Evolutionary conservation across 2,797 vertebrate genomes (phyloP).

Genomic region (Melanitta fusca): DNA sequence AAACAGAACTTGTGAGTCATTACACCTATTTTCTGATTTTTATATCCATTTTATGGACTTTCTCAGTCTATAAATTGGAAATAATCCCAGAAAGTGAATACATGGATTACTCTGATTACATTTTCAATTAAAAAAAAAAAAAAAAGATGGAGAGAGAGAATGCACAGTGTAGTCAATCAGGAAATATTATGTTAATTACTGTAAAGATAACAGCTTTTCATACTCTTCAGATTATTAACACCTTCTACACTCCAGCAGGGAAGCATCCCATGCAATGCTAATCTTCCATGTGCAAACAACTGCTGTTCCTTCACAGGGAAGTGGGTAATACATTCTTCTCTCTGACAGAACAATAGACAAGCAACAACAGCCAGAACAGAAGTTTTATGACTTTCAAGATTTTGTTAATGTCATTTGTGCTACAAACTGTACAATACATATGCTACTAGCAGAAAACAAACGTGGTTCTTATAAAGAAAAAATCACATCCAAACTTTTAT

Average conservation of each 20-base stretch:
- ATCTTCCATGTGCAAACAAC: slow-evolving; percentile 44
- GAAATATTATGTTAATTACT: slow-evolving; percentile 54
- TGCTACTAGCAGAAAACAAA: slow-evolving; percentile 36
- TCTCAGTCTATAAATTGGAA: slow-evolving; percentile 18
- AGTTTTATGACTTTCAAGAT: slow-evolving; percentile 50
- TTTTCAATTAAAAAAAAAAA: background rate
- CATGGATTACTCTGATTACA: background rate
- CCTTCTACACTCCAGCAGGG: slow-evolving; percentile 13
- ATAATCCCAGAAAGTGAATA: slow-evolving; percentile 16
- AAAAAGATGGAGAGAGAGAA: background rate
- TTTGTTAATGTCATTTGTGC: background rate
- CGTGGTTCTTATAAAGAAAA: background rate
- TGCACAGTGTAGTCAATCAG: slow-evolving; percentile 20
- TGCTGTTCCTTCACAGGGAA: slow-evolving; percentile 20
- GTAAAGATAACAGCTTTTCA: slow-evolving; percentile 52
- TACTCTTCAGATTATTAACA: slow-evolving; percentile 15
- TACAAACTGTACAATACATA: slow-evolving; percentile 33
- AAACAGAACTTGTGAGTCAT: background rate
- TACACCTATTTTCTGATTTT: slow-evolving; percentile 13
- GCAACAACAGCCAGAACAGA: slow-evolving; percentile 32
- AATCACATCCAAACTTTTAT: background rate
- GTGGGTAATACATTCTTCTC: slow-evolving; percentile 30
- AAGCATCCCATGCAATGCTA: background rate
- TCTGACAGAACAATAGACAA: slow-evolving; percentile 19
- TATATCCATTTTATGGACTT: background rate